Conservation (phyloP, 2,888 invertebrate genomes). For the Agrenia bidenticulata region DNA sequence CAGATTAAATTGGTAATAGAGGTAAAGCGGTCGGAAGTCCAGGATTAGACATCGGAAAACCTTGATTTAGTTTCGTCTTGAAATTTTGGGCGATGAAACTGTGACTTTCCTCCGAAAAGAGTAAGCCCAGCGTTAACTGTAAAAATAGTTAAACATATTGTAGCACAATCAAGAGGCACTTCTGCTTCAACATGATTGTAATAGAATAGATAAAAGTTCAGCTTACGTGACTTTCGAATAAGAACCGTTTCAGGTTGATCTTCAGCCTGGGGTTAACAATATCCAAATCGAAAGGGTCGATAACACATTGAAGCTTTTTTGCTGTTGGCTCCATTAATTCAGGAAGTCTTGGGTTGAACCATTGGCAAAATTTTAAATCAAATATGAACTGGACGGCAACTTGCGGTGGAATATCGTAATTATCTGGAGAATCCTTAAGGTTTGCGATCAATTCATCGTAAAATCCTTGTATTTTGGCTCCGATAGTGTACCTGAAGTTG, state of each 20-base stretch:
- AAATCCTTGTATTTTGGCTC: conserved; percentile 26
- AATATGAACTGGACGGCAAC: conserved; percentile 48
- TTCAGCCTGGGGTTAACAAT: conserved; percentile 47
- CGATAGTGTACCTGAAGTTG: conserved; percentile 38
- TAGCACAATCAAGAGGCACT: too few relatives aligned
- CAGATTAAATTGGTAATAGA: conserved; percentile 46
- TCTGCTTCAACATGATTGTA: not conserved
- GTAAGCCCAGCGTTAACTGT: conserved; percentile 48
- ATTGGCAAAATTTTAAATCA: conserved; percentile 49
- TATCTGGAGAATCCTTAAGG: not conserved
- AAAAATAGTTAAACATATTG: conserved; percentile 18
- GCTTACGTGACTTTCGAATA: conserved; percentile 52
- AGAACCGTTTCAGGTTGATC: conserved; percentile 47
- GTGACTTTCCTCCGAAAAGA: conserved; percentile 52
- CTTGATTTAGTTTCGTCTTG: conserved; percentile 50
- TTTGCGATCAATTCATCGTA: conserved; percentile 32
- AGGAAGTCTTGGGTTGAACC: conserved; percentile 47
- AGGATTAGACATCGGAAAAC: conserved; percentile 39
- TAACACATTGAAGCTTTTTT: conserved; percentile 30
- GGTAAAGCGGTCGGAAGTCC: conserved; percentile 35
- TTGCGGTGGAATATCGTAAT: conserved; percentile 34
- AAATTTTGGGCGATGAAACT: conserved; percentile 52
- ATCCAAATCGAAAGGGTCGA: conserved; percentile 52
- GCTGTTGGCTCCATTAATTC: conserved; percentile 35
- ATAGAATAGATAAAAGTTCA: too few relatives aligned